Conservation (phyloP, 2,888 invertebrate species). For the Metopia argyrocephala region DNA sequence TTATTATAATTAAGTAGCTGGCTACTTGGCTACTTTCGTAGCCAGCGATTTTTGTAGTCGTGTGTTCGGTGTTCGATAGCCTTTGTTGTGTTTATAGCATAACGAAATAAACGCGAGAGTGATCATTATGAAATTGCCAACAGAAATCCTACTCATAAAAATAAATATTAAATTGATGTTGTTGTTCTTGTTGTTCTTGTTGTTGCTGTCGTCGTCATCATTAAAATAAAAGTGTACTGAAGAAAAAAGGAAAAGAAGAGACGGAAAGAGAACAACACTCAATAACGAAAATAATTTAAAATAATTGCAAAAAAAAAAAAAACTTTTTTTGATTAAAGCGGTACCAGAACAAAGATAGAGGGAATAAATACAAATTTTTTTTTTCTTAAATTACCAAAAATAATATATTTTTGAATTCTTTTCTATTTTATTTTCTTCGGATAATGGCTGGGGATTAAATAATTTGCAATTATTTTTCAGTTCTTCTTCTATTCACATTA, state of each 20-base stretch:
- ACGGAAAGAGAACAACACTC: slow-evolving; percentile 10
- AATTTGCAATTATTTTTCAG: too few species aligned
- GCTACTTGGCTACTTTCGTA: too few species aligned
- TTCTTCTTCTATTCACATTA: too few species aligned
- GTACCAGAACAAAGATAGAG: neutral
- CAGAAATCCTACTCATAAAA: neutral
- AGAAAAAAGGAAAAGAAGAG: slow-evolving; percentile 1
- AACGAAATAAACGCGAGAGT: neutral
- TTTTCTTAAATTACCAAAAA: slow-evolving; percentile 45
- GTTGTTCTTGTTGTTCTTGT: slow-evolving; percentile 23
- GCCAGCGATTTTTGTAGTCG: too few species aligned
- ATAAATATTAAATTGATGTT: slow-evolving; percentile 34
- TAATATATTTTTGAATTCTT: slow-evolving; percentile 32
- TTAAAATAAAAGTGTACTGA: neutral
- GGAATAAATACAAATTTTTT: neutral
- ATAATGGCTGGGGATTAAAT: too few species aligned
- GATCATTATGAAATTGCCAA: neutral
- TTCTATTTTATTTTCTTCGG: too few species aligned
- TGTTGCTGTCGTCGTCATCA: slow-evolving; percentile 4
- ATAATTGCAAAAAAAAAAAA: slow-evolving; percentile 38
- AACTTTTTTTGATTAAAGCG: neutral
- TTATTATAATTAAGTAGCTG: too few species aligned
- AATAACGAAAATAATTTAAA: slow-evolving; percentile 33
- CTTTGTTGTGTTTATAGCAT: too few species aligned
- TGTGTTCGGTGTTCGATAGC: too few species aligned